phyloP scores from a whole-genome alignment of 2,888 invertebrate species.

The Leptura quadrifasciata region DNA sequence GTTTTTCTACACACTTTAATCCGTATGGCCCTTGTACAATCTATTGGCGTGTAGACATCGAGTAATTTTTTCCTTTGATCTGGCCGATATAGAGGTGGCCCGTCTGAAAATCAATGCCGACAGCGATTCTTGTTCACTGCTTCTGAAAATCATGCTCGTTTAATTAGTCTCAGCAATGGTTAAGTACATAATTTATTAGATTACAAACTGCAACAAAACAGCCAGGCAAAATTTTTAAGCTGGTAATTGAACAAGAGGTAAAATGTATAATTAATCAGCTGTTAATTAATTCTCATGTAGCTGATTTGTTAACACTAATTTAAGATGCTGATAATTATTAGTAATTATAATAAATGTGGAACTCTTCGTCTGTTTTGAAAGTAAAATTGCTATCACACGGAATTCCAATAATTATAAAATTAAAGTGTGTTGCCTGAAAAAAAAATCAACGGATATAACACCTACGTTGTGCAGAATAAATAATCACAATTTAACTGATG shows the following conservation, averaged over 20 bases:
- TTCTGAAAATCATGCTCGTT: constrained; percentile 35
- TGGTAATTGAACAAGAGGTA: background rate
- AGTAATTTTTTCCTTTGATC: constrained; percentile 35
- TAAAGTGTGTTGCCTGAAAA: no score
- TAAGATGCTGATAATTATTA: background rate
- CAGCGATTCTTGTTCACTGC: constrained; percentile 18
- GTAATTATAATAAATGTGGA: background rate
- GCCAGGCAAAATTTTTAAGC: background rate
- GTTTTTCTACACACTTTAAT: constrained; percentile 6
- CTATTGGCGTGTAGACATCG: constrained; percentile 28
- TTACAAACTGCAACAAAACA: constrained; percentile 6
- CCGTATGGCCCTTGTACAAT: background rate
- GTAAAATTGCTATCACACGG: no score
- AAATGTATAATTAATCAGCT: background rate
- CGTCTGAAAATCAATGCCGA: constrained; percentile 27
- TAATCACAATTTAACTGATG: no score
- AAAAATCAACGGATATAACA: no score
- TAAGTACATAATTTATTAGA: constrained; percentile 22
- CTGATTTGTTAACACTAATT: background rate
- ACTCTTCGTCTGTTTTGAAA: no score
- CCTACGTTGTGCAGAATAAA: no score
- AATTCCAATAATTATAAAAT: no score
- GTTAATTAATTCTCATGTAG: background rate
- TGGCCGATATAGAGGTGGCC: constrained; percentile 35
- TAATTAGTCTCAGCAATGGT: constrained; percentile 30